phyloP scores from a whole-genome alignment of 2,113 vertebrate genomes.

The Serilophus lunatus region DNA sequence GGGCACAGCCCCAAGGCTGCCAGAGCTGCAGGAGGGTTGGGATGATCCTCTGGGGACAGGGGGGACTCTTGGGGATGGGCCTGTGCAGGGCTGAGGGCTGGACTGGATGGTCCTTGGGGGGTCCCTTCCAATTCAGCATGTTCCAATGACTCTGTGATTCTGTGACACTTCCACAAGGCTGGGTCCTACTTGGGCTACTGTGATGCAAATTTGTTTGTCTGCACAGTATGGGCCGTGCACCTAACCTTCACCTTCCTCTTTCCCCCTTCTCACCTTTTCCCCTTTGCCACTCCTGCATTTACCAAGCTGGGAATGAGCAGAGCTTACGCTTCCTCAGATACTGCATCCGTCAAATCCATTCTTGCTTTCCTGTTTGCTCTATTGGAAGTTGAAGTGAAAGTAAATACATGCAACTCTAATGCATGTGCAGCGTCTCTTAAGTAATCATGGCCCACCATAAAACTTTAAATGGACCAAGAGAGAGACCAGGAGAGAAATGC shows the following conservation, averaged over 20 bases:
- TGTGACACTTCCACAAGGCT: background rate
- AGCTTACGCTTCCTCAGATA: background rate
- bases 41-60: background rate
- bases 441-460: background rate
- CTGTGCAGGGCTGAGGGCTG: background rate
- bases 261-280: background rate
- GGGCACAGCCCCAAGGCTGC: too few species aligned
- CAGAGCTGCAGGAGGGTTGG: background rate
- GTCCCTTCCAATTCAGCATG: background rate
- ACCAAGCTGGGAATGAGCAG: fast-evolving
- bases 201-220: background rate
- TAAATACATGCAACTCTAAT: background rate
- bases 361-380: background rate
- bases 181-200: background rate
- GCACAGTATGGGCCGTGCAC: too few species aligned
- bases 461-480: constrained; percentile 53
- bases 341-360: background rate
- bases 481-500: constrained; percentile 34
- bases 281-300: background rate
- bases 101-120: background rate
- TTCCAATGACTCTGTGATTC: background rate
- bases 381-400: background rate
- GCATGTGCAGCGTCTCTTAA: background rate
- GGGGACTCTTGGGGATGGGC: background rate
- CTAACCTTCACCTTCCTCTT: background rate